These are phyloP conservation scores for Microtus pennsylvanicus DNA, from an alignment of 2,113 vertebrate genomes.

Conservation along the genomic window DNA sequence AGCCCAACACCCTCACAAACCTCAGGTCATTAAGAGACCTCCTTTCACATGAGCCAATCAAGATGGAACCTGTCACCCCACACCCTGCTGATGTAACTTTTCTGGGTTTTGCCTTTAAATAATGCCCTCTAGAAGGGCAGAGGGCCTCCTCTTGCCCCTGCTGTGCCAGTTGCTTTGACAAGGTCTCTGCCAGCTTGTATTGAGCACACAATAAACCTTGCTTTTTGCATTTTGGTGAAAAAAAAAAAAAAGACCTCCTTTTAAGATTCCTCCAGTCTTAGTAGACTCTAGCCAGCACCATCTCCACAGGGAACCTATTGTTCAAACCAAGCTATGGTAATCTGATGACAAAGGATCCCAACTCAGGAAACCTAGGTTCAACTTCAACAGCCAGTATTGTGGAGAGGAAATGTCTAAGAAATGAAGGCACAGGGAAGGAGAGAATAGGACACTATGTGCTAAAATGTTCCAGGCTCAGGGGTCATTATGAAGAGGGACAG, in stretches of 20 bases:
- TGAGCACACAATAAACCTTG: too few species aligned
- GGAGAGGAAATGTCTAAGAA: neutral
- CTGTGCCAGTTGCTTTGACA: too few species aligned
- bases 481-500: neutral
- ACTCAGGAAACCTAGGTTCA: neutral
- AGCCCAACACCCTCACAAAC: neutral
- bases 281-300: neutral
- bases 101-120: too few species aligned
- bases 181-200: too few species aligned
- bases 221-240: too few species aligned
- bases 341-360: neutral
- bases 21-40: neutral
- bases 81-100: too few species aligned
- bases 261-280: neutral
- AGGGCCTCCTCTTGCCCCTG: too few species aligned
- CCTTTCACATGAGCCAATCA: neutral
- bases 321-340: neutral
- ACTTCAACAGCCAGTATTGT: neutral
- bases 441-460: neutral
- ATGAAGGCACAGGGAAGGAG: neutral
- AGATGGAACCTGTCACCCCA: too few species aligned
- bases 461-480: neutral
- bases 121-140: too few species aligned
- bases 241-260: too few species aligned
- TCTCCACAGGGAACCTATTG: neutral